These are phyloP conservation scores for Salvelinus fontinalis DNA, from an alignment of 2,113 vertebrate genomes.

Conservation along the genomic window DNA sequence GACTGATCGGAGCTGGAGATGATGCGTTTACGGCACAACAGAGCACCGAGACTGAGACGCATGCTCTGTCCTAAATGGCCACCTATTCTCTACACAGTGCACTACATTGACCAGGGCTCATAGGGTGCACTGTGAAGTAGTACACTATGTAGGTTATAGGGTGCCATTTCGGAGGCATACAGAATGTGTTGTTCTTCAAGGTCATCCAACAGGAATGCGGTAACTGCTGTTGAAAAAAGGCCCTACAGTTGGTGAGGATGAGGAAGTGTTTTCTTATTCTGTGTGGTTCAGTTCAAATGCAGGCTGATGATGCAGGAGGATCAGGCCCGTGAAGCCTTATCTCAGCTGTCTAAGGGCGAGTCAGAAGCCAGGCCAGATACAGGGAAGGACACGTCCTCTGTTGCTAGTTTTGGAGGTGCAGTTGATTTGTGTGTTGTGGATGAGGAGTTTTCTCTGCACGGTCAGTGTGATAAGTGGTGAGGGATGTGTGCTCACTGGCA, in stretches of 20 bases:
- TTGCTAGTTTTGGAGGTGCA: conserved; percentile 31
- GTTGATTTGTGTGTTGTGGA: not conserved
- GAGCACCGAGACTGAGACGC: not conserved
- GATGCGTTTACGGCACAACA: not conserved
- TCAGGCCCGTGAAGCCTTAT: not conserved
- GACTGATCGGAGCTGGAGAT: not conserved
- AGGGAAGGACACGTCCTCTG: conserved; percentile 24
- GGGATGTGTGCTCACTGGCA: conserved; percentile 40
- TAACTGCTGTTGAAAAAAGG: conserved; percentile 1
- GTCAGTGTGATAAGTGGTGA: conserved; percentile 53
- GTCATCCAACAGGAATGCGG: not conserved
- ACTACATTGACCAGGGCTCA: too few species aligned
- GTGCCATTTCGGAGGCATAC: too few species aligned
- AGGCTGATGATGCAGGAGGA: too few species aligned
- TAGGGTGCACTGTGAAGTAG: too few species aligned
- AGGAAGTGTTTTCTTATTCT: not conserved
- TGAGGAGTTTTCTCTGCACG: conserved; percentile 16
- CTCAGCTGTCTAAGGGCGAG: not conserved
- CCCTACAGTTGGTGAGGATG: not conserved
- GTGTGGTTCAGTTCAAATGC: not conserved
- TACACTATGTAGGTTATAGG: too few species aligned
- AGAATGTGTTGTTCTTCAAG: not conserved
- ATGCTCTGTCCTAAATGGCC: too few species aligned
- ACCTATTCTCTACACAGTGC: too few species aligned
- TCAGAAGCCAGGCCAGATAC: not conserved